A percentile compares a stretch with the other conserved stretches of the same genome.
These are phyloP conservation scores for Aphaenogaster floridana DNA, from an alignment of 1,140 invertebrate genomes.

Conservation along the genomic window DNA sequence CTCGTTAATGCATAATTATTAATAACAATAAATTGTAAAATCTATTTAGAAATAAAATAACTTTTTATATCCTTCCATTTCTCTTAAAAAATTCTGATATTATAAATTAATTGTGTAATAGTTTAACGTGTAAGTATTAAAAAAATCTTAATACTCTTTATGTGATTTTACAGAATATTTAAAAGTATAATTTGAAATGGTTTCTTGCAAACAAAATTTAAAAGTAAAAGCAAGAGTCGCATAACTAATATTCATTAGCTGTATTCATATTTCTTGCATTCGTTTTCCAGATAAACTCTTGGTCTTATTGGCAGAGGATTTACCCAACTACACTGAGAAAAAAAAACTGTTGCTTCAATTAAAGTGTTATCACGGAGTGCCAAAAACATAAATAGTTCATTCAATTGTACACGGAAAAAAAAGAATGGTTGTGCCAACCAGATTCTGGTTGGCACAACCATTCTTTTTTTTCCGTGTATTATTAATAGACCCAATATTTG, in stretches of 20 bases:
- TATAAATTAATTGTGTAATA: not conserved
- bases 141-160: not conserved
- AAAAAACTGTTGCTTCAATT: too few relatives aligned
- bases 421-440: too few relatives aligned
- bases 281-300: not conserved
- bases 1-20: not conserved
- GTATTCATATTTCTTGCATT: not conserved
- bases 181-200: not conserved
- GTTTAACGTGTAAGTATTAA: not conserved
- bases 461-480: too few relatives aligned
- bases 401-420: too few relatives aligned
- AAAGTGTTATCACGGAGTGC: too few relatives aligned
- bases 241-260: not conserved
- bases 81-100: not conserved
- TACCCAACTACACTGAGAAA: not conserved
- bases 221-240: not conserved
- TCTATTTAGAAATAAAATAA: constrained; percentile 2
- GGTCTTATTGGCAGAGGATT: not conserved
- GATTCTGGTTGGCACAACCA: too few relatives aligned
- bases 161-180: not conserved
- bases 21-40: not conserved
- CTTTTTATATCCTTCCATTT: not conserved
- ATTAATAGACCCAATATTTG: too few relatives aligned
- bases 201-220: not conserved
- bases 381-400: too few relatives aligned